phyloP scores from a whole-genome alignment of 1,140 invertebrate species.

The Leptinotarsa lineolata region DNA sequence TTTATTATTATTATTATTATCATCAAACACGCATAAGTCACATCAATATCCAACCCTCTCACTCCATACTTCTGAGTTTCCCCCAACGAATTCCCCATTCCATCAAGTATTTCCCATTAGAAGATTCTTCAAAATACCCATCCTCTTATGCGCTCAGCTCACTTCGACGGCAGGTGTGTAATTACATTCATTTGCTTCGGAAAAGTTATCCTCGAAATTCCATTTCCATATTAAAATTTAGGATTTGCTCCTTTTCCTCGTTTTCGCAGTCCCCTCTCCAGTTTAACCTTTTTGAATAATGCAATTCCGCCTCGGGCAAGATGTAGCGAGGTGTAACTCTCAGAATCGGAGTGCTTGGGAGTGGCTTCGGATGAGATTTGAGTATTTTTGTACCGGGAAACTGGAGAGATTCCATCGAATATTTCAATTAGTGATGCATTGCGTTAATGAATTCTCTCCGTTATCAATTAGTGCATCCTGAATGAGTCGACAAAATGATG shows the following conservation, averaged over 20 bases:
- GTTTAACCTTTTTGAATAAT: conserved; percentile 22
- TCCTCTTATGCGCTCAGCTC: background rate
- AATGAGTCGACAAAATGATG: too few species aligned
- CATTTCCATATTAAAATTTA: conserved; percentile 20
- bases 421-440: too few species aligned
- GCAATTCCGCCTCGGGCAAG: background rate
- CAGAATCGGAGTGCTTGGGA: too few species aligned
- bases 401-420: too few species aligned
- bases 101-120: too few species aligned
- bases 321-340: too few species aligned
- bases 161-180: background rate
- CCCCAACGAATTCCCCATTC: background rate
- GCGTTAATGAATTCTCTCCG: too few species aligned
- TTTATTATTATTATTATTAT: too few species aligned
- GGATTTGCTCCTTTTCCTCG: background rate
- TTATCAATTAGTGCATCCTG: too few species aligned
- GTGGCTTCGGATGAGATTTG: too few species aligned
- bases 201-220: conserved; percentile 11
- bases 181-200: conserved; percentile 8
- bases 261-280: background rate
- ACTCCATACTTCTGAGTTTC: background rate
- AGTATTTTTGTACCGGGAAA: too few species aligned
- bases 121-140: background rate
- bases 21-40: too few species aligned
- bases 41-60: background rate